Evolutionary conservation across 2,797 vertebrate genomes (phyloP), one percentile per base, ranked within the genome.

Genomic region (Malurus splendens): DNA sequence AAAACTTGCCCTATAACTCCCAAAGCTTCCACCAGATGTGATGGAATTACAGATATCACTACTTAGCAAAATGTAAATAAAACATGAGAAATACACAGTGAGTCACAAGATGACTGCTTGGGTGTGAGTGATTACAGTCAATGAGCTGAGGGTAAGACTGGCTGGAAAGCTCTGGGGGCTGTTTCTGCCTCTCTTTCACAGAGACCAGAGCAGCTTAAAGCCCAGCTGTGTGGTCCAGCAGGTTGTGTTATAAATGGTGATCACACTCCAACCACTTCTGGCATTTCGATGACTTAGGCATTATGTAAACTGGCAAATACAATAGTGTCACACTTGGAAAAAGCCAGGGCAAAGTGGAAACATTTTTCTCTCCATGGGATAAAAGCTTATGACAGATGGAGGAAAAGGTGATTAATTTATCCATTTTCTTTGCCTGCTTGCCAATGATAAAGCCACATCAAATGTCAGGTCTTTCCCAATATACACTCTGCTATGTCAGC

Each of bases 331-430:
- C 55, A 54, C 86, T 89, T 83, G 52, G 48, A 89, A 93, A 96
- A 93, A 79, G 67, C 52, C 76, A 75, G 76, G 72, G 74, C n/a
- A 86, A 89, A 75, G 55, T 82, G 87, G 91, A 93, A 89, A 91
- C 13, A n/a, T 41, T 82, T 42, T 62, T 71, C 38, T 39, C 64
- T 45, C 75, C 8, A 14, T n/a, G 25, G 55, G 45, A 80, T 81
- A 81, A 94, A 93, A 75, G 27, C 44, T 76, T 80, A 81, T 71
- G 52, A 91, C 36, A 87, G 54, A 93, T 39, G 51, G 73, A 86
- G 54, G 32, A 77, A 45, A 90, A 79, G 68, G 56, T 84, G 85
- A 94, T 88, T 76, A 93, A 87, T 91, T 90, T 71, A 83, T 64
- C 68, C 42, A 62, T 86, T 73, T 80, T 77, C 42, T 79, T 82